Percentiles rank a stretch among this genome's conserved stretches.
Conservation (phyloP, 2,888 invertebrate genomes). For the Cistogaster globosa region DNA sequence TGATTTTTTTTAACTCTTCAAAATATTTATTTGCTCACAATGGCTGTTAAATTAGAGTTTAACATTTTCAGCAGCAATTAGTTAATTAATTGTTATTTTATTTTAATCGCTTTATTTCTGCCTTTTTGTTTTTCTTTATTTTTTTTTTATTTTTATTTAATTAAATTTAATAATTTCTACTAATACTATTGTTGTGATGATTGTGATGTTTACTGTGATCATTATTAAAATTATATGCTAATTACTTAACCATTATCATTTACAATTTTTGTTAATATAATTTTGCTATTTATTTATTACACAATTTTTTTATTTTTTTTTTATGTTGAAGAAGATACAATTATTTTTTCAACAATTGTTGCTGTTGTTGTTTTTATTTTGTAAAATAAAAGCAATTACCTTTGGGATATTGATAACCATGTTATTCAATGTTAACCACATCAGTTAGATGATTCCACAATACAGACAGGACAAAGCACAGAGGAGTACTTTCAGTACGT, state of each 20-base stretch:
- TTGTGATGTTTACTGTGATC: constrained; percentile 1
- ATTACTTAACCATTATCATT: constrained; percentile 63
- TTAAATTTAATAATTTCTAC: no score
- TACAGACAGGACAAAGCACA: neutral
- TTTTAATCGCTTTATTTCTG: constrained; percentile 45
- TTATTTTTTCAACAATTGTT: neutral
- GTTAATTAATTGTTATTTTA: constrained; percentile 60
- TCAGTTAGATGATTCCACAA: constrained; percentile 9
- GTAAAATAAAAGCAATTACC: constrained; percentile 53
- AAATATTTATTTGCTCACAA: no score
- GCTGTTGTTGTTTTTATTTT: constrained; percentile 7
- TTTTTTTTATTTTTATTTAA: constrained; percentile 35
- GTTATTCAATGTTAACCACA: constrained; percentile 52
- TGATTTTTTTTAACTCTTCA: no score
- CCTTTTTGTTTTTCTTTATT: neutral
- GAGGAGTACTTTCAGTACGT: no score
- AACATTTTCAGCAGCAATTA: constrained; percentile 20
- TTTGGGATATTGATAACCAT: constrained; percentile 53
- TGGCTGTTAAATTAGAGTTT: no score
- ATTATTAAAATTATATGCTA: constrained; percentile 50
- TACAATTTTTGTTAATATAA: constrained; percentile 34
- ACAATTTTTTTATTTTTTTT: constrained; percentile 24
- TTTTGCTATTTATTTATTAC: constrained; percentile 15
- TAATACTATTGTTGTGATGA: no score
- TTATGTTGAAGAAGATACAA: neutral